Evolutionary conservation across 1,140 invertebrate species (phyloP).

Genomic region (Bombus sibiricus): DNA sequence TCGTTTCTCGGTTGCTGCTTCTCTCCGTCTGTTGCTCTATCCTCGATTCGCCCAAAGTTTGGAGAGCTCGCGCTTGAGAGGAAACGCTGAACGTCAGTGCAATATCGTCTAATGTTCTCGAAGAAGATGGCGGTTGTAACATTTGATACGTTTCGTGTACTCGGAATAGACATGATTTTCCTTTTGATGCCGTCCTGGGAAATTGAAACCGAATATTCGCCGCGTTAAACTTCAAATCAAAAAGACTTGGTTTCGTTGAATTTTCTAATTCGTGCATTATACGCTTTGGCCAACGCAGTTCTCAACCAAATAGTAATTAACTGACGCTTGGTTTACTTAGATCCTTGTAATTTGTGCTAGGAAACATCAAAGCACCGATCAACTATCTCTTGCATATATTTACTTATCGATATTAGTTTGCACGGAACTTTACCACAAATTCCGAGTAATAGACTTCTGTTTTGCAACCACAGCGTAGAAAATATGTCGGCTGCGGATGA

Average conservation of each 20-base stretch:
- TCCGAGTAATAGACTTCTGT: neutral
- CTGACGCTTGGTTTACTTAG: slow-evolving; percentile 1
- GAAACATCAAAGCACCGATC: slow-evolving; percentile 39
- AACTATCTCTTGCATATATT: slow-evolving; percentile 35
- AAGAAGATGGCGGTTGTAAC: slow-evolving; percentile 74
- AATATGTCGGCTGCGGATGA: neutral
- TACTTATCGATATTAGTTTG: slow-evolving; percentile 28
- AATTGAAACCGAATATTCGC: slow-evolving; percentile 5
- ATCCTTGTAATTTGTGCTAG: slow-evolving; percentile 21
- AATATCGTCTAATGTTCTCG: slow-evolving; percentile 73
- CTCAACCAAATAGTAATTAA: slow-evolving; percentile 41
- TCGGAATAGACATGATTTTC: slow-evolving; percentile 44
- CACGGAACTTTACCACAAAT: neutral
- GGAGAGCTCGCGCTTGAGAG: slow-evolving; percentile 72
- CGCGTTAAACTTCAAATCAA: neutral
- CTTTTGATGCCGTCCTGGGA: slow-evolving; percentile 19
- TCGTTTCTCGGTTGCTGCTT: slow-evolving; percentile 63
- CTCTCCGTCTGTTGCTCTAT: slow-evolving; percentile 64
- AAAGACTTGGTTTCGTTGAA: neutral
- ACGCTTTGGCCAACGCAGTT: neutral
- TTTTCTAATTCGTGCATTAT: neutral
- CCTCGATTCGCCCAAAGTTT: slow-evolving; percentile 72
- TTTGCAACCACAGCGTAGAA: neutral
- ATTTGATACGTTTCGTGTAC: slow-evolving; percentile 64
- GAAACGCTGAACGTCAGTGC: slow-evolving; percentile 72